Conservation (phyloP, 2,797 vertebrate species). For the Lutra lutra region DNA sequence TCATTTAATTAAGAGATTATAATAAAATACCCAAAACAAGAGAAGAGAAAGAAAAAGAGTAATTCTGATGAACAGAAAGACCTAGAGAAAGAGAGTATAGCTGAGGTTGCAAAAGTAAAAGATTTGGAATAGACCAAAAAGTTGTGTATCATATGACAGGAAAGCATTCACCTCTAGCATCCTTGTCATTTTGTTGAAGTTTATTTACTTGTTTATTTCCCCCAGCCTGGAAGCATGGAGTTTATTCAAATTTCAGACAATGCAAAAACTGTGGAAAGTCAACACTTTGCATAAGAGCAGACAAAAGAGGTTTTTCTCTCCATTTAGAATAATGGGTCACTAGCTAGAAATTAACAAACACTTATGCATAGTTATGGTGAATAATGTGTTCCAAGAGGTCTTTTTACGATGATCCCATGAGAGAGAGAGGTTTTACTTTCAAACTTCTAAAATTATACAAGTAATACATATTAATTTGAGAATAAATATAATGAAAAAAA, state of each 20-base stretch:
- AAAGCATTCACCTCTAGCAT: neutral
- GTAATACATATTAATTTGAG: neutral
- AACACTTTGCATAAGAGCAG: neutral
- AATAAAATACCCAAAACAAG: constrained; percentile 66
- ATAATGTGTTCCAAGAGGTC: neutral
- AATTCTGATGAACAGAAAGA: constrained; percentile 38
- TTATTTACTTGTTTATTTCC: neutral
- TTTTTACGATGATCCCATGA: neutral
- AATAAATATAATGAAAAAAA: neutral
- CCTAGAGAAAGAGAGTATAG: constrained; percentile 53
- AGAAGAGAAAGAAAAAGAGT: constrained; percentile 52
- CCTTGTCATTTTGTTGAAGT: neutral
- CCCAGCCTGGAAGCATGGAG: no score
- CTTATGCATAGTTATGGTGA: neutral
- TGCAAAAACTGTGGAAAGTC: neutral
- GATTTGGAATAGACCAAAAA: neutral
- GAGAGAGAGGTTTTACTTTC: neutral
- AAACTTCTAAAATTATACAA: neutral
- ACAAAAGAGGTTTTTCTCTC: neutral
- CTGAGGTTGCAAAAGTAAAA: constrained; percentile 51
- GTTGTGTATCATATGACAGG: neutral
- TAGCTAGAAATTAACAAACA: neutral
- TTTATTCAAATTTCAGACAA: neutral
- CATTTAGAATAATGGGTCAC: neutral
- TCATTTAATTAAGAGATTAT: constrained; percentile 65